Percentiles rank a stretch among this genome's conserved stretches.
These are phyloP conservation scores for Drosophila hydei DNA, from an alignment of 1,140 invertebrate species.

Conservation along the genomic window DNA sequence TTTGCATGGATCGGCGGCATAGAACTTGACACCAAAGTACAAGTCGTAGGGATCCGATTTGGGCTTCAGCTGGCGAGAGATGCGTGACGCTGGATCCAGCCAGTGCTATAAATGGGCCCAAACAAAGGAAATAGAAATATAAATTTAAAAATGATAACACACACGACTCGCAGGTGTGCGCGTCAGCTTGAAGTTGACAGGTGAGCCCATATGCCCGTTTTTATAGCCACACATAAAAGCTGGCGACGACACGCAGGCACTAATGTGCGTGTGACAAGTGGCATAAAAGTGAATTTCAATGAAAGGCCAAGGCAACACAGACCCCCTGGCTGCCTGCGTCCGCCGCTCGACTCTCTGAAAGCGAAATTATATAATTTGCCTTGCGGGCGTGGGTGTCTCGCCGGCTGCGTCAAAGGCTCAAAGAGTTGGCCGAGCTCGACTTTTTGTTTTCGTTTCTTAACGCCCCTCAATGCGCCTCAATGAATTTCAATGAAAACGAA, in stretches of 20 bases:
- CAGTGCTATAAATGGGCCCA: conserved; percentile 94
- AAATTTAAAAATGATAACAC: conserved; percentile 31
- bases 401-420: conserved; percentile 50
- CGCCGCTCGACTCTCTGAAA: conserved; percentile 35
- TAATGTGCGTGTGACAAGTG: conserved; percentile 26
- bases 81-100: conserved; percentile 93
- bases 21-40: conserved; percentile 99
- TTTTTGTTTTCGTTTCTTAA: conserved; percentile 59
- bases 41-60: conserved; percentile 93
- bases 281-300: conserved; percentile 55
- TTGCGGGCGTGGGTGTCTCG: conserved; percentile 47
- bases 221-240: conserved; percentile 19
- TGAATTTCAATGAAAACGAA: conserved; percentile 82
- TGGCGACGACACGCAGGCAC: conserved; percentile 10
- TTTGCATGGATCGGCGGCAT: conserved; percentile 98
- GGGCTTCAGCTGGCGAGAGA: conserved; percentile 92
- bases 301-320: conserved; percentile 38
- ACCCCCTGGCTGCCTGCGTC: not conserved
- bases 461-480: conserved; percentile 64
- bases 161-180: not conserved
- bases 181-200: conserved; percentile 27
- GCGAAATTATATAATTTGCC: conserved; percentile 71
- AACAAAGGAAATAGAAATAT: conserved; percentile 66
- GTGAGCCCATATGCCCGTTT: conserved; percentile 21
- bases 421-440: conserved; percentile 42